A percentile compares a stretch with the other conserved stretches of the same genome.
phyloP scores from a whole-genome alignment of 2,113 vertebrate genomes.

The Proteles cristata region DNA sequence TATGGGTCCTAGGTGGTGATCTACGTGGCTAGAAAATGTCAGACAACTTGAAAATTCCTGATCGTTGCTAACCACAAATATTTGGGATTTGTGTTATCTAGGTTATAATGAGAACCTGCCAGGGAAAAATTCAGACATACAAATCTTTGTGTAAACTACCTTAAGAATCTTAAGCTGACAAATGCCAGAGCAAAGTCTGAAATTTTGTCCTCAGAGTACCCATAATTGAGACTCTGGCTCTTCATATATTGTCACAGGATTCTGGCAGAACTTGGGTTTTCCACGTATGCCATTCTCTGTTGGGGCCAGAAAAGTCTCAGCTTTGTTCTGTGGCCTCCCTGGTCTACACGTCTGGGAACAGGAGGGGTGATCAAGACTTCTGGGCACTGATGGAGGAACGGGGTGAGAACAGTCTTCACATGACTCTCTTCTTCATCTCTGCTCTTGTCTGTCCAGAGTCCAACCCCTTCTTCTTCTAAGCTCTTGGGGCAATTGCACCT shows the following conservation, averaged over 20 bases:
- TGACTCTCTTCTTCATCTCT: not conserved
- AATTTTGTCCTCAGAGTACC: slow-evolving; percentile 83
- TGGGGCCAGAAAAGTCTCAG: not conserved
- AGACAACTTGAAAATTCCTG: slow-evolving; percentile 78
- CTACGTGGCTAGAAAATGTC: slow-evolving; percentile 68
- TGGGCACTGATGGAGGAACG: not conserved
- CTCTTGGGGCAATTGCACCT: not conserved
- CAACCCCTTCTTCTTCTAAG: not conserved
- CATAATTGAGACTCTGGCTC: slow-evolving; percentile 54
- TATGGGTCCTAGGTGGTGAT: slow-evolving; percentile 78
- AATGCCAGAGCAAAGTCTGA: slow-evolving; percentile 82
- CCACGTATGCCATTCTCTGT: not conserved
- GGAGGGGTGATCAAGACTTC: not conserved
- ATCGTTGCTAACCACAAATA: slow-evolving; percentile 85
- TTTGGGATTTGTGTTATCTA: slow-evolving; percentile 84
- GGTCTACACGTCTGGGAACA: not conserved
- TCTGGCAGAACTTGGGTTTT: slow-evolving; percentile 43
- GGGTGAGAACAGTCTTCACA: not conserved
- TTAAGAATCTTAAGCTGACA: slow-evolving; percentile 84
- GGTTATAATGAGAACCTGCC: slow-evolving; percentile 84
- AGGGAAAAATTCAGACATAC: slow-evolving; percentile 84
- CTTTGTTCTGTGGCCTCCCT: not conserved
- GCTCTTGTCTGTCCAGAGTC: not conserved
- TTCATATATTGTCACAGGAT: slow-evolving; percentile 11
- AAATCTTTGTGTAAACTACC: slow-evolving; percentile 86